These are phyloP conservation scores for Eledona agricola DNA, from an alignment of 2,888 invertebrate genomes.

Conservation along the genomic window DNA sequence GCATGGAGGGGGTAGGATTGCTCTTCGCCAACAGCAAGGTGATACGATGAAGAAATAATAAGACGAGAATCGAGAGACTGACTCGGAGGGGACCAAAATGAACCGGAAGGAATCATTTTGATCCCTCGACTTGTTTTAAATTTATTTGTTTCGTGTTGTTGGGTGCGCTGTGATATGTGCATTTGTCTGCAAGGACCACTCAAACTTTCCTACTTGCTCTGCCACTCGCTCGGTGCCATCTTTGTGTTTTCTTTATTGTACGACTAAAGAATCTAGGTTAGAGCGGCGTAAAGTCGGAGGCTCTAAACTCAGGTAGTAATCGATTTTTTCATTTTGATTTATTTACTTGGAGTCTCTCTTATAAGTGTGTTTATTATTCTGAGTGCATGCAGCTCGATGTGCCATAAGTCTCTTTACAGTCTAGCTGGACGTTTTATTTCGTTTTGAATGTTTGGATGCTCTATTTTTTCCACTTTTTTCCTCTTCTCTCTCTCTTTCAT, in stretches of 20 bases:
- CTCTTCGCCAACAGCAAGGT: conserved; percentile 99
- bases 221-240: conserved; percentile 62
- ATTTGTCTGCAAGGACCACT: conserved; percentile 80
- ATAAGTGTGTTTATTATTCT: conserved; percentile 33
- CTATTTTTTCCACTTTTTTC: conserved; percentile 45
- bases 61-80: conserved; percentile 14
- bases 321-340: conserved; percentile 23
- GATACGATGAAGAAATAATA: conserved; percentile 51
- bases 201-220: conserved; percentile 72
- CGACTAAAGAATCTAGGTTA: conserved; percentile 22
- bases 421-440: conserved; percentile 36
- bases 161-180: conserved; percentile 63
- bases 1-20: conserved; percentile 99
- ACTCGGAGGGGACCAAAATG: conserved; percentile 29
- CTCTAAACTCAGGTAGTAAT: conserved; percentile 37
- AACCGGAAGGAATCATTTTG: conserved; percentile 31
- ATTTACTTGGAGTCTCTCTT: conserved; percentile 20
- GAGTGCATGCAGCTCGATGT: conserved; percentile 49
- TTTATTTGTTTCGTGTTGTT: conserved; percentile 59
- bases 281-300: conserved; percentile 26
- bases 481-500: conserved; percentile 47
- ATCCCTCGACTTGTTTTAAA: conserved; percentile 29
- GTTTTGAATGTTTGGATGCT: conserved; percentile 61
- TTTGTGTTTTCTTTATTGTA: conserved; percentile 47
- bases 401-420: conserved; percentile 39